phyloP scores from a whole-genome alignment of 2,888 invertebrate genomes.

The Drosophila mulleri region DNA sequence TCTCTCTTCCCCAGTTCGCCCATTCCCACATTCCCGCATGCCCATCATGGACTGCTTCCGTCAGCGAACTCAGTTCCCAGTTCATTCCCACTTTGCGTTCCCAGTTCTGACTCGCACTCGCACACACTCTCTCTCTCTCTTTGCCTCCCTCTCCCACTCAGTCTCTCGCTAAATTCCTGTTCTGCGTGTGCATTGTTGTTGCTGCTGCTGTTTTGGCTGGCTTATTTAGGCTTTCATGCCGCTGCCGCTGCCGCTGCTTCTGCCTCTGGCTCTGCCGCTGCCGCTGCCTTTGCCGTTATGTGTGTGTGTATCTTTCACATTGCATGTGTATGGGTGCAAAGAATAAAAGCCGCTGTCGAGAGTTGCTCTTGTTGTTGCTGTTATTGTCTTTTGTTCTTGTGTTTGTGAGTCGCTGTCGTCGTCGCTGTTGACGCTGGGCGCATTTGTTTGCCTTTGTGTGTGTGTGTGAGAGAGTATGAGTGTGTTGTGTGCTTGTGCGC shows the following conservation, averaged over 20 bases:
- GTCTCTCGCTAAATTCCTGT: conserved; percentile 67
- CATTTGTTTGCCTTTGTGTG: conserved; percentile 41
- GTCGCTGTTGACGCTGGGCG: conserved; percentile 37
- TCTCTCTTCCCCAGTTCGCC: conserved; percentile 15
- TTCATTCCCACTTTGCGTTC: conserved; percentile 65
- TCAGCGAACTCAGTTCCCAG: conserved; percentile 66
- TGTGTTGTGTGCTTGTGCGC: conserved; percentile 67
- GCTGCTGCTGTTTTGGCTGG: conserved; percentile 49
- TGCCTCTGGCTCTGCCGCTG: conserved; percentile 21
- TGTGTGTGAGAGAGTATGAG: conserved; percentile 30
- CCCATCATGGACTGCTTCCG: conserved; percentile 53
- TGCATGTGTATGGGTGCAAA: conserved; percentile 55
- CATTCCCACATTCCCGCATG: conserved; percentile 32
- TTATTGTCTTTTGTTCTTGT: conserved; percentile 59
- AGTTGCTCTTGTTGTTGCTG: conserved; percentile 31
- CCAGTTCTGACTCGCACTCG: conserved; percentile 38
- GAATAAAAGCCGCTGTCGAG: conserved; percentile 63
- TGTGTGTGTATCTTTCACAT: conserved; percentile 53
- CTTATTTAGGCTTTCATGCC: conserved; percentile 77
- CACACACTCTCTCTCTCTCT: background rate
- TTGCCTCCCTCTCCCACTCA: conserved; percentile 5
- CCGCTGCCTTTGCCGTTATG: conserved; percentile 8
- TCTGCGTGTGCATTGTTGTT: conserved; percentile 45
- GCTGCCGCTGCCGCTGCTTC: conserved; percentile 36
- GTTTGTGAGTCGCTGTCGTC: conserved; percentile 47